A percentile compares a stretch with the other conserved stretches of the same genome.
Evolutionary conservation across 2,888 invertebrate genomes (phyloP).

Genomic region (Cerastis rubricosa): DNA sequence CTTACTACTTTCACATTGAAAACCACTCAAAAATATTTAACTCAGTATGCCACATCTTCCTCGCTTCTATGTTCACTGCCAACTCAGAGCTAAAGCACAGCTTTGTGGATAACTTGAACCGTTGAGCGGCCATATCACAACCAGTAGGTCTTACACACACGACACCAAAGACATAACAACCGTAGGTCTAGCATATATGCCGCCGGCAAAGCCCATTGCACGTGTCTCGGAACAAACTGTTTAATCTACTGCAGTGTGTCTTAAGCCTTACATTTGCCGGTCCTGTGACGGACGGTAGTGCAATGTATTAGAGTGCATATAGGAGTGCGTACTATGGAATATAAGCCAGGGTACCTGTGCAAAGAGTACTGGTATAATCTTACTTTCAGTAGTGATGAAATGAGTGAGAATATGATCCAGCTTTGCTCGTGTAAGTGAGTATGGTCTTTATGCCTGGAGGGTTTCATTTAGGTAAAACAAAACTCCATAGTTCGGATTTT

Average conservation of each 20-base stretch:
- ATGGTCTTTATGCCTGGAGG: background rate
- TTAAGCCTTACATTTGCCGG: constrained; percentile 11
- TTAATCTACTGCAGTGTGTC: constrained; percentile 26
- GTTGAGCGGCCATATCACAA: constrained; percentile 19
- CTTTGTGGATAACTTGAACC: constrained; percentile 37
- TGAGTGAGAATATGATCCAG: background rate
- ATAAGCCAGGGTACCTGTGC: background rate
- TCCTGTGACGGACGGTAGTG: background rate
- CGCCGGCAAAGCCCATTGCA: constrained; percentile 28
- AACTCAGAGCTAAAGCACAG: constrained; percentile 19
- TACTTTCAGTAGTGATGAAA: background rate
- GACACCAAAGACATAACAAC: background rate
- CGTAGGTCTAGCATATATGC: background rate
- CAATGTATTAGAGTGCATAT: constrained; percentile 37
- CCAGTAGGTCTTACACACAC: constrained; percentile 2
- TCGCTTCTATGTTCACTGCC: background rate
- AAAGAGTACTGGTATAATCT: background rate
- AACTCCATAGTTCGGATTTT: background rate
- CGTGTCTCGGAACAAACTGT: constrained; percentile 5
- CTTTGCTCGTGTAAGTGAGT: background rate
- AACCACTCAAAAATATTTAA: background rate
- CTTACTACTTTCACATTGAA: background rate
- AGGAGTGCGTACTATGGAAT: background rate
- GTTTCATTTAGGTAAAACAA: background rate
- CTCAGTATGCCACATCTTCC: constrained; percentile 6